A percentile compares a stretch with the other conserved stretches of the same genome.
Evolutionary conservation across 2,888 invertebrate genomes (phyloP).

Genomic region (Synanthedon vespiformis): DNA sequence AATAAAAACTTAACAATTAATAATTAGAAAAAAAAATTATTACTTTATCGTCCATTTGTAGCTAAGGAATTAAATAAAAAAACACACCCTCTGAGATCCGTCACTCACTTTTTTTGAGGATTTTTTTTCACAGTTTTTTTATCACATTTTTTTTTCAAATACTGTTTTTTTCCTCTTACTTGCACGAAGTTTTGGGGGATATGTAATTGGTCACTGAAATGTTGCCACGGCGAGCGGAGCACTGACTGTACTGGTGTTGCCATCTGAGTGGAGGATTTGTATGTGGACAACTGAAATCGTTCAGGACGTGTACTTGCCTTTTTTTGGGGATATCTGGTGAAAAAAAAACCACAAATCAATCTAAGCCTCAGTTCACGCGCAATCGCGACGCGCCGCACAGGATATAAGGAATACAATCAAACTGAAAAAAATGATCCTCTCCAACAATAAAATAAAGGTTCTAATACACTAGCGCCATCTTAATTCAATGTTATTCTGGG

Average conservation of each 20-base stretch:
- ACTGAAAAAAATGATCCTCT: too few relatives aligned
- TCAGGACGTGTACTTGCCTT: constrained; percentile 55
- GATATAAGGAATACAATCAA: too few relatives aligned
- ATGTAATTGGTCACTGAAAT: constrained; percentile 18
- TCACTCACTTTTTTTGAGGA: constrained; percentile 60
- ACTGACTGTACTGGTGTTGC: constrained; percentile 19
- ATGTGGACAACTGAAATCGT: constrained; percentile 44
- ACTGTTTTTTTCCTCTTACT: constrained; percentile 44
- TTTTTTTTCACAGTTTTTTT: constrained; percentile 52
- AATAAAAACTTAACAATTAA: constrained; percentile 8
- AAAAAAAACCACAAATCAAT: constrained; percentile 2
- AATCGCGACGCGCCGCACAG: too few relatives aligned
- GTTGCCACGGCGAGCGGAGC: constrained; percentile 16
- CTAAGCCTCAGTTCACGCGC: too few relatives aligned
- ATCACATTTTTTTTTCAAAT: constrained; percentile 59
- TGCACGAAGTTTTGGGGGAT: constrained; percentile 23
- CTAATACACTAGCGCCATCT: too few relatives aligned
- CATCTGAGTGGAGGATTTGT: constrained; percentile 38
- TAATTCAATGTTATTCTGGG: too few relatives aligned
- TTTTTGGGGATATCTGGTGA: constrained; percentile 45
- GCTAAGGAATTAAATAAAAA: constrained; percentile 47
- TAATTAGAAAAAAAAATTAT: constrained; percentile 24
- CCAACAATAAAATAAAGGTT: too few relatives aligned
- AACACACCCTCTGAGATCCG: constrained; percentile 62
- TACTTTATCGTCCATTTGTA: constrained; percentile 30